Percentiles rank a stretch among this genome's conserved stretches.
phyloP scores from a whole-genome alignment of 2,113 vertebrate genomes.

The Pachyramphus minor region DNA sequence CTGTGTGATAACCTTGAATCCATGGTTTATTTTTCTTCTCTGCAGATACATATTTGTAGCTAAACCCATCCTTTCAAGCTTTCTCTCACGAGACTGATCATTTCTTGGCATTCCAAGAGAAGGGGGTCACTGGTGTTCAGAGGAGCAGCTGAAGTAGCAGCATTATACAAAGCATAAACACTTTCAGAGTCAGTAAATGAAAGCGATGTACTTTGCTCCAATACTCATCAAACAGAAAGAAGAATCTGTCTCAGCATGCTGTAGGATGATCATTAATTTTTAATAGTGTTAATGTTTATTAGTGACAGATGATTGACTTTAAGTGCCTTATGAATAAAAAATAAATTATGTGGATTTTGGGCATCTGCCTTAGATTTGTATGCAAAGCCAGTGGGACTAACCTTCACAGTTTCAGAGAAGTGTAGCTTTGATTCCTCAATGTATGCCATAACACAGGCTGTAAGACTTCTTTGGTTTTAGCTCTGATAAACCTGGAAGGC shows the following conservation, averaged over 20 bases:
- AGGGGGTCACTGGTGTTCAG: background rate
- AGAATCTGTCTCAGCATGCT: conserved; percentile 56
- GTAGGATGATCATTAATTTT: conserved; percentile 69
- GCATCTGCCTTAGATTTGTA: conserved; percentile 50
- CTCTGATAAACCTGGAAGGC: background rate
- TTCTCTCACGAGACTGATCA: background rate
- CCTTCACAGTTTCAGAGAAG: conserved; percentile 22
- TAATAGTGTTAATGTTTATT: conserved; percentile 76
- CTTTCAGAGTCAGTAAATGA: conserved; percentile 10
- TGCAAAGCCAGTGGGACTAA: conserved; percentile 43
- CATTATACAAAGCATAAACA: background rate
- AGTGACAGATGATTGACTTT: conserved; percentile 71
- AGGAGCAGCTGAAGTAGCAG: background rate
- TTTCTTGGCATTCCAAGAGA: conserved; percentile 23
- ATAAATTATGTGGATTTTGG: conserved; percentile 58
- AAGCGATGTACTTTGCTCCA: conserved; percentile 33
- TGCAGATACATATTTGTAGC: background rate
- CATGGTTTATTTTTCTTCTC: background rate
- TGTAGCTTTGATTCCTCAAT: background rate
- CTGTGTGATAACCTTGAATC: background rate
- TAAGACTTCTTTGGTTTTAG: conserved; percentile 32
- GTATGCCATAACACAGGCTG: background rate
- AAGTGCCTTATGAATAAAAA: conserved; percentile 71
- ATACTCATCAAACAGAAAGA: conserved; percentile 62
- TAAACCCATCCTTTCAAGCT: conserved; percentile 7